Evolutionary conservation across 1,140 invertebrate genomes (phyloP).

Genomic region (Solen grandis): DNA sequence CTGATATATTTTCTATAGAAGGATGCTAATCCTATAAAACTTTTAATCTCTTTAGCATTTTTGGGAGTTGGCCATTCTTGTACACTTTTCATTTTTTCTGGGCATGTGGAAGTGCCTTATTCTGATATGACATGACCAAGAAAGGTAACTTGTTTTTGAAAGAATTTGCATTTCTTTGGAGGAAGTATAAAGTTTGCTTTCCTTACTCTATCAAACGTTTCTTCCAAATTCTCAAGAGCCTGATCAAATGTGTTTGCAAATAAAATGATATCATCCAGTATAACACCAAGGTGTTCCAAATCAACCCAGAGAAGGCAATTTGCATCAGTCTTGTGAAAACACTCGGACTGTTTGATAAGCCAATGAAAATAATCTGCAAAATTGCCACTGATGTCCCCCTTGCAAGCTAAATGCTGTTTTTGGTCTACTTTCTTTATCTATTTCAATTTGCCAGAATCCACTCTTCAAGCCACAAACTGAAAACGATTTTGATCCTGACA

Average conservation of each 20-base stretch:
- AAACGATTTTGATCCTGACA: slow-evolving; percentile 28
- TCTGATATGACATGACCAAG: no score
- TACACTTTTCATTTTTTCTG: not conserved
- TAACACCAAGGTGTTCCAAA: slow-evolving; percentile 35
- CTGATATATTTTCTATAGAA: slow-evolving; percentile 24
- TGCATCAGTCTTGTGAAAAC: slow-evolving; percentile 63
- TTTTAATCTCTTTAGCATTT: slow-evolving; percentile 29
- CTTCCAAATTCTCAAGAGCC: not conserved
- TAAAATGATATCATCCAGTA: slow-evolving; percentile 56
- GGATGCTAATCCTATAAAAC: slow-evolving; percentile 44
- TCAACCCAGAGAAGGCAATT: slow-evolving; percentile 51
- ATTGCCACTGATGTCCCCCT: slow-evolving; percentile 5
- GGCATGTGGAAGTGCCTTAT: slow-evolving; percentile 12
- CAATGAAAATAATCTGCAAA: not conserved
- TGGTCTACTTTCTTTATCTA: not conserved
- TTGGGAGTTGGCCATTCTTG: no score
- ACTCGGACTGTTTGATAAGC: not conserved
- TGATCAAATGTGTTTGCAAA: slow-evolving; percentile 45
- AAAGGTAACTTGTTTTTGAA: no score
- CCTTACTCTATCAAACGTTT: not conserved
- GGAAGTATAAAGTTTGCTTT: not conserved
- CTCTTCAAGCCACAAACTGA: slow-evolving; percentile 13
- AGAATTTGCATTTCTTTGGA: no score
- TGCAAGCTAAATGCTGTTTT: slow-evolving; percentile 16
- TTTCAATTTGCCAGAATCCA: slow-evolving; percentile 33